These are phyloP conservation scores for Caenorhabditis remanei DNA, from an alignment of 1,140 invertebrate genomes.

Conservation along the genomic window DNA sequence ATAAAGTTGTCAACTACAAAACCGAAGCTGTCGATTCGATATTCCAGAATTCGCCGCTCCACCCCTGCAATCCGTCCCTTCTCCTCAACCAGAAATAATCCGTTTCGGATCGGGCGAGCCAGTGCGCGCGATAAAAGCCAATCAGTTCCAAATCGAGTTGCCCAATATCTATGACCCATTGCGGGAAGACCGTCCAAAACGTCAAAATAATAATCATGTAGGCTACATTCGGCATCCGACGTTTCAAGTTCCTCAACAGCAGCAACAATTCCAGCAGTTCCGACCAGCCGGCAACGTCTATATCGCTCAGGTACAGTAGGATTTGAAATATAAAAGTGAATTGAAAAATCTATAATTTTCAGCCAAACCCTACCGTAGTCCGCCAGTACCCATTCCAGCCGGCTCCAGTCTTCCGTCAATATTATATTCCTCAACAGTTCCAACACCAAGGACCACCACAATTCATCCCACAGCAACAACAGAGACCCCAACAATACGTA, in stretches of 20 bases:
- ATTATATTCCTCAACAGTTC: conserved; percentile 5
- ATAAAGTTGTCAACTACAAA: too few species aligned
- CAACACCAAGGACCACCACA: not conserved
- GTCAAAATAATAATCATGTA: conserved; percentile 39
- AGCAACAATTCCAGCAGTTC: conserved; percentile 19
- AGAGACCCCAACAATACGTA: not conserved
- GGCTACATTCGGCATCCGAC: conserved; percentile 41
- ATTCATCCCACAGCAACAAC: conserved; percentile 6
- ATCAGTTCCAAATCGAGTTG: conserved; percentile 38
- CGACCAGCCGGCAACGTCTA: conserved; percentile 25
- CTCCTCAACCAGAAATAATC: conserved; percentile 1
- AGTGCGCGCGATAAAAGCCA: conserved; percentile 37
- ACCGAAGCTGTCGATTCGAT: too few species aligned
- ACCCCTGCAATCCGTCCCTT: not conserved
- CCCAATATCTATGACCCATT: conserved; percentile 43
- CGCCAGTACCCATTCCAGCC: conserved; percentile 35
- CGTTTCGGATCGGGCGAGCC: conserved; percentile 31
- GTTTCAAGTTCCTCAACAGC: conserved; percentile 18
- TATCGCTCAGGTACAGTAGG: not conserved
- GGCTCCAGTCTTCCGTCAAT: conserved; percentile 18
- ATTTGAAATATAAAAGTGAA: not conserved
- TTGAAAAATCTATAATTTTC: not conserved
- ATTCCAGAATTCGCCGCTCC: not conserved
- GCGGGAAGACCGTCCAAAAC: conserved; percentile 12
- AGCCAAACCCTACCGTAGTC: conserved; percentile 20